These are phyloP conservation scores for Struthio camelus DNA, from an alignment of 2,113 vertebrate genomes.

Conservation along the genomic window DNA sequence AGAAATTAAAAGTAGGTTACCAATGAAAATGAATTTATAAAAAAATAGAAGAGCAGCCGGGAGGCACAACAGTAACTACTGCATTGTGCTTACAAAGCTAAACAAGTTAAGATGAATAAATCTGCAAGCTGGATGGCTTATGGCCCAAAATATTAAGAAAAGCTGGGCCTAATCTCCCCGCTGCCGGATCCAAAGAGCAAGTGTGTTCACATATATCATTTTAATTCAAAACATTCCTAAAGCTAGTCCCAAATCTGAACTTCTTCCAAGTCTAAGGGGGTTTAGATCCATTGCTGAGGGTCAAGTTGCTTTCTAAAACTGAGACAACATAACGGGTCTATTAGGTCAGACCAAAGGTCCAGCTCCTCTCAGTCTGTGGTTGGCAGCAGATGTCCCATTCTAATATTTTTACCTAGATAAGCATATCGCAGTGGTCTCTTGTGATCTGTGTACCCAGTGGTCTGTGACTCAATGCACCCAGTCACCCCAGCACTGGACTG, in stretches of 20 bases:
- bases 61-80: conserved; percentile 62
- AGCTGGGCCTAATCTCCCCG: neutral
- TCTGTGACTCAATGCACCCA: neutral
- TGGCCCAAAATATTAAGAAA: conserved; percentile 54
- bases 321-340: neutral
- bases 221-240: conserved; percentile 25
- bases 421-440: neutral
- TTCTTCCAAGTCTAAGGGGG: neutral
- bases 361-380: neutral
- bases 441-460: neutral
- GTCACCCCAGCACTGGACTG: neutral
- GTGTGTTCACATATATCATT: conserved; percentile 23
- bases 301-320: neutral
- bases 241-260: conserved; percentile 2
- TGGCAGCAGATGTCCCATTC: neutral
- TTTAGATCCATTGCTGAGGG: neutral
- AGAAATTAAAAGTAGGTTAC: conserved; percentile 63
- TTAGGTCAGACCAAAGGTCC: neutral
- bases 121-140: conserved; percentile 43
- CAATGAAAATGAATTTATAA: conserved; percentile 57
- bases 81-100: conserved; percentile 65
- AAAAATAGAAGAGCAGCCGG: conserved; percentile 63
- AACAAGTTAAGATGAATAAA: conserved; percentile 52
- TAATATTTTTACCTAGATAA: neutral
- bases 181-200: conserved; percentile 22